A percentile compares a stretch with the other conserved stretches of the same genome.
Evolutionary conservation across 2,113 vertebrate species (phyloP).

Genomic region (Crotalus helleri): DNA sequence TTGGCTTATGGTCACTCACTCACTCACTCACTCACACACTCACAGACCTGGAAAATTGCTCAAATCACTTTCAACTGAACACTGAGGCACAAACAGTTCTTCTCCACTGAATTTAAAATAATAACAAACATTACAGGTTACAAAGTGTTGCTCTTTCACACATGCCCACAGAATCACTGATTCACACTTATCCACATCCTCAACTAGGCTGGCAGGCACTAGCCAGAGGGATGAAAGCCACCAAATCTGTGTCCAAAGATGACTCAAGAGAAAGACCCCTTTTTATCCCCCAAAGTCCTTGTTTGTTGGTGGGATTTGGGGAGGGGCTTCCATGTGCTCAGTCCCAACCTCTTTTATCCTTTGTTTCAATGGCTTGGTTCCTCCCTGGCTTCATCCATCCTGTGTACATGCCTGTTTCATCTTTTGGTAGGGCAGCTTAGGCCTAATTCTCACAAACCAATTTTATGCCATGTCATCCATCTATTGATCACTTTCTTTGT

Average conservation of each 20-base stretch:
- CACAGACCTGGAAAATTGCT: not conserved
- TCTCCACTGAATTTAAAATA: not conserved
- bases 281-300: no score
- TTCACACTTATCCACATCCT: not conserved
- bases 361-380: no score
- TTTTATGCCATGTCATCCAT: not conserved
- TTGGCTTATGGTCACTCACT: not conserved
- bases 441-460: not conserved
- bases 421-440: no score
- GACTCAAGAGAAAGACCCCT: no score
- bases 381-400: no score
- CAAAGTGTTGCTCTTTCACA: not conserved
- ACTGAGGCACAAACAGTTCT: not conserved
- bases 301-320: no score
- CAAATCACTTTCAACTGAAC: not conserved
- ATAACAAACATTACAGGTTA: not conserved
- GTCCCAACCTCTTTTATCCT: no score
- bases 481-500: conserved; percentile 43
- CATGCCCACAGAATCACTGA: not conserved
- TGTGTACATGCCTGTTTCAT: no score
- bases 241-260: no score
- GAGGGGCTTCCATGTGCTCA: no score
- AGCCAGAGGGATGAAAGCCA: not conserved
- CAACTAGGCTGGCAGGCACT: not conserved
- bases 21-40: not conserved